These are phyloP conservation scores for Electrophaes corylata DNA, from an alignment of 2,888 invertebrate species.

Conservation along the genomic window DNA sequence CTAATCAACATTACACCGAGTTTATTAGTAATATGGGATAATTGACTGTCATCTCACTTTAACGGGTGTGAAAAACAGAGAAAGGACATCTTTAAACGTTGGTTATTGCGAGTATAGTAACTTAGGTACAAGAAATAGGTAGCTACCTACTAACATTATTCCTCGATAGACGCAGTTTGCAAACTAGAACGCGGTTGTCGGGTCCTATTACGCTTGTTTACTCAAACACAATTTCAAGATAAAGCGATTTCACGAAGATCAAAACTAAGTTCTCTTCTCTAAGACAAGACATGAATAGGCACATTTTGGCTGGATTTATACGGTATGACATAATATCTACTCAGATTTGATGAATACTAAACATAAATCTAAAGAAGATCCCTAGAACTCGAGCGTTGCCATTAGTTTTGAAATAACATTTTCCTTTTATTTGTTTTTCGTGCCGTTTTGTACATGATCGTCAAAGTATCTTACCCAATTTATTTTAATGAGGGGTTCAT, in stretches of 20 bases:
- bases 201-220: constrained; percentile 5
- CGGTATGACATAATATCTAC: not conserved
- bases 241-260: constrained; percentile 1
- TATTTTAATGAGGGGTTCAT: constrained; percentile 51
- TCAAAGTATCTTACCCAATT: constrained; percentile 41
- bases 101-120: too few relatives aligned
- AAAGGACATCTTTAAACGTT: too few relatives aligned
- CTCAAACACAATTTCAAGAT: constrained; percentile 5
- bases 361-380: not conserved
- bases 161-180: not conserved
- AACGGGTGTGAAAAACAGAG: too few relatives aligned
- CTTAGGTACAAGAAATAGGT: too few relatives aligned
- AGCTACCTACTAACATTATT: too few relatives aligned
- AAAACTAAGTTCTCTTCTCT: not conserved
- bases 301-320: not conserved
- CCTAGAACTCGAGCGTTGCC: not conserved
- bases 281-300: not conserved
- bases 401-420: constrained; percentile 7
- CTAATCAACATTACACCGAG: too few relatives aligned
- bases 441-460: constrained; percentile 10
- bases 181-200: not conserved
- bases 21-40: too few relatives aligned
- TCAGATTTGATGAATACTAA: not conserved
- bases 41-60: too few relatives aligned
- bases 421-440: constrained; percentile 16